Evolutionary conservation across 2,113 vertebrate genomes (phyloP).

Genomic region (Nerophis ophidion): DNA sequence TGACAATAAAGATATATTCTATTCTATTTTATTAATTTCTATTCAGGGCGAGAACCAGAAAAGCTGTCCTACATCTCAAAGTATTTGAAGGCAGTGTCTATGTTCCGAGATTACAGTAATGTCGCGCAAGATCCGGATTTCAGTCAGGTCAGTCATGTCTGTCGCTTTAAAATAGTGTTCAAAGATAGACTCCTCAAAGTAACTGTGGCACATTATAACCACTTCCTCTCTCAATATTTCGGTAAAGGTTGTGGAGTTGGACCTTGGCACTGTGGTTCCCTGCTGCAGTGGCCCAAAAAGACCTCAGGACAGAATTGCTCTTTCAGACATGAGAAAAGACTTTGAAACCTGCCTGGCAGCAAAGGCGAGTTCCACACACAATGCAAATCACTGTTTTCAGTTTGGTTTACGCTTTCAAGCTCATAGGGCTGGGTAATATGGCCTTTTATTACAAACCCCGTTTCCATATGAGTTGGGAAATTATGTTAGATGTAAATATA

Average conservation of each 20-base stretch:
- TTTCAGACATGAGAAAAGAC: slow-evolving; percentile 90
- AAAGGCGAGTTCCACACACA: slow-evolving; percentile 70
- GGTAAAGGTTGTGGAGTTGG: slow-evolving; percentile 68
- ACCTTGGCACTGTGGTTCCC: slow-evolving; percentile 83
- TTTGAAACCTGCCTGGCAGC: slow-evolving; percentile 85
- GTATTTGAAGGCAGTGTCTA: slow-evolving; percentile 84
- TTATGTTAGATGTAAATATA: no score
- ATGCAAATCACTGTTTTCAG: no score
- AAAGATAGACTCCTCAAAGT: neutral
- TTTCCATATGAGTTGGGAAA: no score
- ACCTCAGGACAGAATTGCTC: slow-evolving; percentile 87
- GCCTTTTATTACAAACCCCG: no score
- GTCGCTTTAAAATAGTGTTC: neutral
- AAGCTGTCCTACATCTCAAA: slow-evolving; percentile 73
- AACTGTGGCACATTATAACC: neutral
- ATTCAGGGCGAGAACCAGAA: slow-evolving; percentile 82
- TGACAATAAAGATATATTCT: no score
- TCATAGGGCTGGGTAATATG: no score
- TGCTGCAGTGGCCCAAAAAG: slow-evolving; percentile 97
- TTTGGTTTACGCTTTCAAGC: neutral
- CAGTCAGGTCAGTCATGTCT: slow-evolving; percentile 73
- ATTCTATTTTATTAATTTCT: no score
- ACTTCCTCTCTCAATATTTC: neutral
- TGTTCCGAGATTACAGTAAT: slow-evolving; percentile 88
- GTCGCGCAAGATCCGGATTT: slow-evolving; percentile 86